A percentile compares a stretch with the other conserved stretches of the same genome.
phyloP scores from a whole-genome alignment of 2,113 vertebrate genomes.

The Albula glossodonta region DNA sequence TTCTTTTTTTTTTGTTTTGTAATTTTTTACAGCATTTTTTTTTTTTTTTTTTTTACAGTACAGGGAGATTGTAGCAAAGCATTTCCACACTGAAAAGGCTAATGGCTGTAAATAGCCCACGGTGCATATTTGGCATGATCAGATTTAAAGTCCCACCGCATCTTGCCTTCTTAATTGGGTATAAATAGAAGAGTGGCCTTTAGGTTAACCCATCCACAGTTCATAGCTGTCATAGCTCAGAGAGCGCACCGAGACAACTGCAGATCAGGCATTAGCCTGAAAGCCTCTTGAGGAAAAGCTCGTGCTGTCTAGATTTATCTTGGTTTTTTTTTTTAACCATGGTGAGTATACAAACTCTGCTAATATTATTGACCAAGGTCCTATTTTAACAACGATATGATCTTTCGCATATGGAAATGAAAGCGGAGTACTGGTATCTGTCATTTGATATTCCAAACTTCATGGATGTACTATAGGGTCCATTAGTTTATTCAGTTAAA shows the following conservation, averaged over 20 bases:
- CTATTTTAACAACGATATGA: too few relatives aligned
- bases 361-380: too few relatives aligned
- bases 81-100: neutral
- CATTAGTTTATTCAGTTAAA: too few relatives aligned
- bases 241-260: constrained; percentile 12
- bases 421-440: too few relatives aligned
- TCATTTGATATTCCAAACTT: too few relatives aligned
- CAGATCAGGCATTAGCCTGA: neutral
- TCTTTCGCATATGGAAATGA: too few relatives aligned
- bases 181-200: constrained; percentile 45
- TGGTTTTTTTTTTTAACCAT: neutral
- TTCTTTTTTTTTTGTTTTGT: neutral
- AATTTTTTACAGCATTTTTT: neutral
- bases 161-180: constrained; percentile 22
- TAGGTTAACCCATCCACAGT: constrained; percentile 21
- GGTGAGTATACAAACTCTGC: too few relatives aligned
- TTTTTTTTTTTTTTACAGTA: neutral
- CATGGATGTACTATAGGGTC: too few relatives aligned
- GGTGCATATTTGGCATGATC: constrained; percentile 7
- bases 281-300: neutral
- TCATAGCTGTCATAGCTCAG: constrained; percentile 40
- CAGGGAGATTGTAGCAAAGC: neutral
- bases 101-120: neutral
- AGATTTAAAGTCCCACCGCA: neutral
- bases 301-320: neutral